Conservation (phyloP, 2,888 invertebrate species). For the Cylloceria caligata region DNA sequence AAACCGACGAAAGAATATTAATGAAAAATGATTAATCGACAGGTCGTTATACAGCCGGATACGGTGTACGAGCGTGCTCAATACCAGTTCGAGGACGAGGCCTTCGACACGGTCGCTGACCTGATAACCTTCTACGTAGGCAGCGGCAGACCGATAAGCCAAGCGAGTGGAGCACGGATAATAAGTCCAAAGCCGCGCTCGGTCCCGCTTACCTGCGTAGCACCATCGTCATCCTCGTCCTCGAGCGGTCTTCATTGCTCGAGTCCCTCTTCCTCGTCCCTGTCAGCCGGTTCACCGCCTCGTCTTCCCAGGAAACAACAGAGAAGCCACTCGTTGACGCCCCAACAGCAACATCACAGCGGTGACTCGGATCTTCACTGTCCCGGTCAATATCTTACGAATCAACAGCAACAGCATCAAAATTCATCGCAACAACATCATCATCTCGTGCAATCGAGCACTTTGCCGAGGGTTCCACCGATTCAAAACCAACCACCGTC, state of each 20-base stretch:
- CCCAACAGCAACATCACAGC: slow-evolving; percentile 81
- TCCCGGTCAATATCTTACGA: slow-evolving; percentile 59
- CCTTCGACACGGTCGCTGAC: slow-evolving; percentile 96
- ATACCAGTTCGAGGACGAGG: slow-evolving; percentile 97
- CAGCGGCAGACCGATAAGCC: slow-evolving; percentile 95
- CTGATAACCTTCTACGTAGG: slow-evolving; percentile 97
- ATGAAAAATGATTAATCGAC: slow-evolving; percentile 11
- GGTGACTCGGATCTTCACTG: slow-evolving; percentile 68
- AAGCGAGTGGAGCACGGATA: slow-evolving; percentile 94
- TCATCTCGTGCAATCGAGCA: slow-evolving; percentile 78
- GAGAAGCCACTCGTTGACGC: slow-evolving; percentile 92
- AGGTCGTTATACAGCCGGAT: slow-evolving; percentile 94
- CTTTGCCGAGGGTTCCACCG: slow-evolving; percentile 80
- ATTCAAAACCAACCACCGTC: slow-evolving; percentile 80
- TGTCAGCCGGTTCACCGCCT: slow-evolving; percentile 83
- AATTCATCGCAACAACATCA: slow-evolving; percentile 57
- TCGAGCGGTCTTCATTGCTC: slow-evolving; percentile 80
- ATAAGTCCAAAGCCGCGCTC: slow-evolving; percentile 93
- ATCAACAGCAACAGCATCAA: slow-evolving; percentile 55
- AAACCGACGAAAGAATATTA: background rate
- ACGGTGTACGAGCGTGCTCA: slow-evolving; percentile 96
- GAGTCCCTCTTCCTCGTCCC: slow-evolving; percentile 87
- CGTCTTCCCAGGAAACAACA: slow-evolving; percentile 87
- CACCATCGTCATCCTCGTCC: slow-evolving; percentile 71
- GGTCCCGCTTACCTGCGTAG: slow-evolving; percentile 87